Evolutionary conservation across 2,888 invertebrate genomes (phyloP), one percentile per base, ranked within the genome.

Genomic region (Eilema griseolum): DNA sequence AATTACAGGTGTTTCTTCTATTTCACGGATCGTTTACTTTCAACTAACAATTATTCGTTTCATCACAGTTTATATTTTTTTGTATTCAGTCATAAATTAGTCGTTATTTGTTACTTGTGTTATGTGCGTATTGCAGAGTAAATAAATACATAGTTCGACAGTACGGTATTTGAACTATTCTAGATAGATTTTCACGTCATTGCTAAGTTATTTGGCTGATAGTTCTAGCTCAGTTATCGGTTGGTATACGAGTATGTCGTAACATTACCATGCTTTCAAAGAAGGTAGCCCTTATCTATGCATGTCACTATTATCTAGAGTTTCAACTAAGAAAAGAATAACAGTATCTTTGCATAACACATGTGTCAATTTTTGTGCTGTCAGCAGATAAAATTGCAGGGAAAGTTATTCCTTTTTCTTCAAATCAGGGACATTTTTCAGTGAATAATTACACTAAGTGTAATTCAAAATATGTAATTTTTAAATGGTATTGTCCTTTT

Each of bases 211-310:
- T 81, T 75, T 76, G 67, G 70, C 72, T 65, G 79, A 85, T 83
- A 83, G 77, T 78, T 83, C 76, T 77, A 80, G 67, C 76, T 72
- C 78, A 79, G 70, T 83, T 85, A 85, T 85, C 83, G 78, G 69
- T 28, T 65, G 26, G 46, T 33, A 14, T 41, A 46, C 16, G 20
- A 41, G 33, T 12, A 37, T 41, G 41, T 46, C 56, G 67, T 37
- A 59, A 71, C 56, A 56, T 65, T 71, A 62, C 41, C 69, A 52
- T 73, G 28, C 60, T 64, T 60, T 64, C 59, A 52, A 11, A 8
- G 33, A 57, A 37, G 62, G 68, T 70, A 66, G 61, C 4, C 26
- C 14, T 57, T 69, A 24, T 62, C 11, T 24, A 7, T 12, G 41
- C 20, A 71, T 62, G 37, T 60, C 41, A 16, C 14, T 16, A 16